Evolutionary conservation across 2,797 vertebrate species (phyloP).

Genomic region (Pipistrellus kuhlii): DNA sequence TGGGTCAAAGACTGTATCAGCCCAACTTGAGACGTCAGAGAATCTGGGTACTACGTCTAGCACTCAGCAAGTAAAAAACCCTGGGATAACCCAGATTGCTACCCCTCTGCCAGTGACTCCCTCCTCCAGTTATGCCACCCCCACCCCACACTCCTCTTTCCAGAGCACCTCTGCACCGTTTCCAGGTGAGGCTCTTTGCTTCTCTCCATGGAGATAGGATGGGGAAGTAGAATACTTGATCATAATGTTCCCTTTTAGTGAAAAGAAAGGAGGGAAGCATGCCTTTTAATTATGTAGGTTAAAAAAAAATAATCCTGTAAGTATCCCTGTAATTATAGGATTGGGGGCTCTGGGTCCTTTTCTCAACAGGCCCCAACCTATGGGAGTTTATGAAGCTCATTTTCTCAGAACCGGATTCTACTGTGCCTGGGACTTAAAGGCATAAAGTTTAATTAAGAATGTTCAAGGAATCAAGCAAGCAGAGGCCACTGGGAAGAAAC

Average conservation of each 20-base stretch:
- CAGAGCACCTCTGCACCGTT: slow-evolving; percentile 82
- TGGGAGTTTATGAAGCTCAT: slow-evolving; percentile 42
- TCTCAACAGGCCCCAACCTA: slow-evolving; percentile 20
- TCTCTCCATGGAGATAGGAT: slow-evolving; percentile 7
- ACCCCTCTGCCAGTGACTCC: slow-evolving; percentile 72
- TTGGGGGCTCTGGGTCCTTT: not conserved
- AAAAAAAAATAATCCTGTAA: slow-evolving; percentile 26
- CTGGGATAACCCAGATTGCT: slow-evolving; percentile 25
- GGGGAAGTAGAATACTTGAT: slow-evolving; percentile 42
- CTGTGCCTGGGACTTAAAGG: slow-evolving; percentile 46
- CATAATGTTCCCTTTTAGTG: slow-evolving; percentile 2
- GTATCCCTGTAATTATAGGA: not conserved
- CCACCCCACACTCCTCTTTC: slow-evolving; percentile 58
- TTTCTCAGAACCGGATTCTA: slow-evolving; percentile 57
- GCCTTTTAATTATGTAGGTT: slow-evolving; percentile 32
- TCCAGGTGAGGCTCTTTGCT: slow-evolving; percentile 85
- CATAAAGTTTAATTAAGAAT: slow-evolving; percentile 7
- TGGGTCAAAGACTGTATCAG: slow-evolving; percentile 77
- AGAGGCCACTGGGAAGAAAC: not conserved
- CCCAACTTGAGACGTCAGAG: slow-evolving; percentile 66
- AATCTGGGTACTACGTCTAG: slow-evolving; percentile 54
- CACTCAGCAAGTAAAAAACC: slow-evolving; percentile 53
- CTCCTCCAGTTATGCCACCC: slow-evolving; percentile 72
- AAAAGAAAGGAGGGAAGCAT: not conserved
- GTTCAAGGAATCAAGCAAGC: slow-evolving; percentile 28